phyloP scores from a whole-genome alignment of 2,797 vertebrate genomes.

The Rallus crepitans region DNA sequence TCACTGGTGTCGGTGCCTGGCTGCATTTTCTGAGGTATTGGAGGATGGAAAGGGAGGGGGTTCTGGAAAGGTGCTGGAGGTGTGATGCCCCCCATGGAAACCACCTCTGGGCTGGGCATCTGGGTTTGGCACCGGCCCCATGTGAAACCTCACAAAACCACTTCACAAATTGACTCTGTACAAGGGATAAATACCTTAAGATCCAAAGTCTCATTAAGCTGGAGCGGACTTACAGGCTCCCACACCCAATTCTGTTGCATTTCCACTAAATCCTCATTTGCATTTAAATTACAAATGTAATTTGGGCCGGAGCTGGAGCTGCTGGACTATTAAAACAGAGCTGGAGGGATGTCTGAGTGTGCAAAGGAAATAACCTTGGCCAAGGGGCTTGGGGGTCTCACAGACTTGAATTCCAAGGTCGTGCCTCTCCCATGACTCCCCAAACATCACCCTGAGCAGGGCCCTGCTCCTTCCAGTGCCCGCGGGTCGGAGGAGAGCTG shows the following conservation, averaged over 20 bases:
- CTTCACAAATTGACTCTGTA: neutral
- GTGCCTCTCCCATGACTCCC: neutral
- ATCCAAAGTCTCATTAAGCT: neutral
- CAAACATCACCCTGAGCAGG: neutral
- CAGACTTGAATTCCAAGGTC: neutral
- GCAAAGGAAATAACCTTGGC: neutral
- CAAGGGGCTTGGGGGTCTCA: neutral
- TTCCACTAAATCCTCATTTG: conserved; percentile 12
- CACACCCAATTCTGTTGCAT: fast-evolving
- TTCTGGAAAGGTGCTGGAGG: neutral
- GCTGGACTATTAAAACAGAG: neutral
- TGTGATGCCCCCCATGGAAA: neutral
- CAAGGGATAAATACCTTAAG: neutral
- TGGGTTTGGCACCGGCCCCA: fast-evolving
- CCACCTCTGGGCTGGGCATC: neutral
- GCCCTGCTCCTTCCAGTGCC: neutral
- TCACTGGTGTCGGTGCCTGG: fast-evolving
- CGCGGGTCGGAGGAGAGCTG: neutral
- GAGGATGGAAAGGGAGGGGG: neutral
- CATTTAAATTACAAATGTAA: conserved; percentile 30
- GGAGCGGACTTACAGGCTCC: neutral
- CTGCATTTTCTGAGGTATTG: fast-evolving
- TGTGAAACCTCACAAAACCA: neutral
- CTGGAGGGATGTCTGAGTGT: neutral
- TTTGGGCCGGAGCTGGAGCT: neutral